phyloP scores from a whole-genome alignment of 1,140 invertebrate species.

The Drosophila pseudoananassae region DNA sequence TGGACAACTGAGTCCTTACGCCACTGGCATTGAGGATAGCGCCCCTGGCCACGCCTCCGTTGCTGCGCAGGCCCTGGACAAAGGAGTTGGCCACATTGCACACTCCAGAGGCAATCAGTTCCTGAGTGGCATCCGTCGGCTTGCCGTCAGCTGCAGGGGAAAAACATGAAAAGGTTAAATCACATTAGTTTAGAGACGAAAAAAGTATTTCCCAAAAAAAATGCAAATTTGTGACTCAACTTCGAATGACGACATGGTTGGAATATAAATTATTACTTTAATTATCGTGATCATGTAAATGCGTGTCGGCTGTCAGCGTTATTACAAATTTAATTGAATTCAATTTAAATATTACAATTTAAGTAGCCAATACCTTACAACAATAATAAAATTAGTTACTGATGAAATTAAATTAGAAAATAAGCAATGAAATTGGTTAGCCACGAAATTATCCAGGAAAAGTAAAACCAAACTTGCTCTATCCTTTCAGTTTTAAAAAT shows the following conservation, averaged over 20 bases:
- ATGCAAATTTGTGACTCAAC: background rate
- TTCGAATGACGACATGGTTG: background rate
- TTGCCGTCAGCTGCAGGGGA: slow-evolving; percentile 87
- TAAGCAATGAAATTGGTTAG: too few species aligned
- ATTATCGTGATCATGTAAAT: slow-evolving; percentile 6
- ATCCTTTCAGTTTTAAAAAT: background rate
- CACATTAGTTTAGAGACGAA: background rate
- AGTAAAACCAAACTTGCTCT: background rate
- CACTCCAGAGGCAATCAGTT: slow-evolving; percentile 92
- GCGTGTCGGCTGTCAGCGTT: slow-evolving; percentile 1
- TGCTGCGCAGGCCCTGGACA: slow-evolving; percentile 93
- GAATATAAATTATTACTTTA: background rate
- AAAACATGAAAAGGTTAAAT: background rate
- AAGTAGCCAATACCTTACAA: background rate
- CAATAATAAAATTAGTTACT: background rate
- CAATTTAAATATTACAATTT: background rate
- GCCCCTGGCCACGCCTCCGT: slow-evolving; percentile 92
- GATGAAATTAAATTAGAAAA: too few species aligned
- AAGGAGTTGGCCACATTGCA: slow-evolving; percentile 95
- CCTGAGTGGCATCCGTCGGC: slow-evolving; percentile 93
- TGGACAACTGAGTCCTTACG: slow-evolving; percentile 93
- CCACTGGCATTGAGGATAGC: slow-evolving; percentile 96
- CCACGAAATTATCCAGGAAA: too few species aligned
- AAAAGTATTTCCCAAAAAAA: background rate
- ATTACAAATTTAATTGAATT: background rate